Evolutionary conservation across 35 echinoderm and acorn worm species (phyloP).

Genomic region (Diadema setosum): DNA sequence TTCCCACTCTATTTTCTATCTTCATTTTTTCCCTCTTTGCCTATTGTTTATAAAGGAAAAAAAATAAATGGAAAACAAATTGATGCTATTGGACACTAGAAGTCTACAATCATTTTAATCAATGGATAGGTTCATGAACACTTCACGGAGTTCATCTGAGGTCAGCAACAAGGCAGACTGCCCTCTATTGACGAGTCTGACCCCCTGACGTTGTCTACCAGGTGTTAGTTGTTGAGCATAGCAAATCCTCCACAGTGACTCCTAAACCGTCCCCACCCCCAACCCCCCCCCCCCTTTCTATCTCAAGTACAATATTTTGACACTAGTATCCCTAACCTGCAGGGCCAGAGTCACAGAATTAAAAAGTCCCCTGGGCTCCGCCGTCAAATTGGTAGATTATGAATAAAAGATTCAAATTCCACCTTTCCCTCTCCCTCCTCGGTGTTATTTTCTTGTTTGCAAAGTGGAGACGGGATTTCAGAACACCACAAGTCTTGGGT

Average conservation of each 20-base stretch:
- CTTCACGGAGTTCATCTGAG: neutral
- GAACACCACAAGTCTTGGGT: neutral
- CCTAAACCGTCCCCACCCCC: neutral
- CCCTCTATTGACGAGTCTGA: neutral
- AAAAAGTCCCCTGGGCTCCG: neutral
- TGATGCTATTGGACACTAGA: too few relatives aligned
- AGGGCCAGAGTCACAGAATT: neutral
- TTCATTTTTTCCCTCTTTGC: too few relatives aligned
- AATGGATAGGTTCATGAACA: too few relatives aligned
- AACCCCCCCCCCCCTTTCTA: neutral
- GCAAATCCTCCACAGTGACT: too few relatives aligned
- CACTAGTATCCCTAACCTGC: neutral
- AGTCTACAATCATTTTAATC: too few relatives aligned
- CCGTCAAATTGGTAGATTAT: neutral
- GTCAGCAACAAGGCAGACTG: neutral
- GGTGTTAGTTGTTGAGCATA: slow-evolving; percentile 1
- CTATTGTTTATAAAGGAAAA: too few relatives aligned
- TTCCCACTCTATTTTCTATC: too few relatives aligned
- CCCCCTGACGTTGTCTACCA: neutral
- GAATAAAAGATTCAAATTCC: neutral
- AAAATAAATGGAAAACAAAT: too few relatives aligned
- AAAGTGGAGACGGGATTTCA: neutral
- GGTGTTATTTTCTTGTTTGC: neutral
- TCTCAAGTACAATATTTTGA: neutral
- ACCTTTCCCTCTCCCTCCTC: neutral